A percentile compares a stretch with the other conserved stretches of the same genome.
Conservation (phyloP, 2,113 vertebrate genomes). For the Vimba vimba region DNA sequence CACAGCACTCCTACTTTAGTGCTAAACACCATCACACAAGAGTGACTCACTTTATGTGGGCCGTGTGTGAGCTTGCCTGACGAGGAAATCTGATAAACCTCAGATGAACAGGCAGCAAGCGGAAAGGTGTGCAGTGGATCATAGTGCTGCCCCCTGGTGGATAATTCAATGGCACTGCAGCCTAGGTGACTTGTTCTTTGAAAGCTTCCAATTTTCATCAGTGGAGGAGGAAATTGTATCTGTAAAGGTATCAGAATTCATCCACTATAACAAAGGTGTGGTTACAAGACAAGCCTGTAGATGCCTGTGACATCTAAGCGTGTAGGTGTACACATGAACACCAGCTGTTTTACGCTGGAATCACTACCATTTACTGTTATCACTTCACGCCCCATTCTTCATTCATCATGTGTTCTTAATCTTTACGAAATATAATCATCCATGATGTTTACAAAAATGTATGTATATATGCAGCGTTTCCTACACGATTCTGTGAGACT, state of each 20-base stretch:
- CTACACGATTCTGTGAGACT: too few relatives aligned
- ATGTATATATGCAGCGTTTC: neutral
- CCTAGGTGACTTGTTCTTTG: neutral
- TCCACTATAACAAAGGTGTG: neutral
- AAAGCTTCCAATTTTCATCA: neutral
- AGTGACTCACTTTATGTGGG: conserved; percentile 24
- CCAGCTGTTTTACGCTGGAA: neutral
- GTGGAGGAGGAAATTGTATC: neutral
- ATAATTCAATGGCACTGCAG: neutral
- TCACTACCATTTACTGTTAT: neutral
- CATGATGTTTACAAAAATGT: neutral
- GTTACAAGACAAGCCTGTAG: conserved; percentile 16
- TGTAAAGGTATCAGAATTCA: neutral
- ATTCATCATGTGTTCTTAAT: neutral
- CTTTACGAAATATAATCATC: neutral
- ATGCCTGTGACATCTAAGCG: neutral
- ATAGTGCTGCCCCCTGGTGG: conserved; percentile 27
- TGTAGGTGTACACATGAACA: neutral
- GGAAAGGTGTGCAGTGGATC: neutral
- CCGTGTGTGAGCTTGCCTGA: neutral
- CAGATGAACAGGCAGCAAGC: neutral
- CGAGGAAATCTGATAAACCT: conserved; percentile 9
- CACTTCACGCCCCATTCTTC: neutral
- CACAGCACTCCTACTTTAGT: conserved; percentile 7
- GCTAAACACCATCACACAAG: conserved; percentile 9